A percentile compares a stretch with the other conserved stretches of the same genome.
These are phyloP conservation scores for Sebastes variabilis DNA, from an alignment of 2,797 vertebrate genomes.

Conservation along the genomic window DNA sequence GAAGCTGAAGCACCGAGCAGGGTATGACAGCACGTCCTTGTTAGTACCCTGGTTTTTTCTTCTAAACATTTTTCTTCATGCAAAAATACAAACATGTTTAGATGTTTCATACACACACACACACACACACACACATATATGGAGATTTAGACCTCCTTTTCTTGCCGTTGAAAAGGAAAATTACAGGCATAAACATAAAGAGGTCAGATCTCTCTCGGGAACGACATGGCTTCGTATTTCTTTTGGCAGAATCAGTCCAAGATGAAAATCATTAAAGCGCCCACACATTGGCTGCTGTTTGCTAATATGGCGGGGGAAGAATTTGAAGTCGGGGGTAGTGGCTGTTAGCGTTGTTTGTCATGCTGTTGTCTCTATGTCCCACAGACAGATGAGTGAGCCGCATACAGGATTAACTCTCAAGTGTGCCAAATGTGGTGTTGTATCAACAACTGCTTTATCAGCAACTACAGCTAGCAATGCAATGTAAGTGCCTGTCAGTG, in stretches of 20 bases:
- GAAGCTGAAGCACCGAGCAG: constrained; percentile 99
- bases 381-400: constrained; percentile 99
- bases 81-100: constrained; percentile 61
- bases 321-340: constrained; percentile 49
- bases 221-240: constrained; percentile 45
- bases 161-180: constrained; percentile 45
- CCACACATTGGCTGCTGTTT: constrained; percentile 61
- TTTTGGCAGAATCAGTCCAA: constrained; percentile 80
- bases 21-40: constrained; percentile 90
- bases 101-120: background rate
- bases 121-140: constrained; percentile 15
- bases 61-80: constrained; percentile 48
- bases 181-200: constrained; percentile 73
- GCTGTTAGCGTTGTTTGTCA: constrained; percentile 70
- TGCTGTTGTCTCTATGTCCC: constrained; percentile 84
- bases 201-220: constrained; percentile 73
- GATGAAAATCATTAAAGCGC: constrained; percentile 69
- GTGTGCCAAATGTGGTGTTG: constrained; percentile 99
- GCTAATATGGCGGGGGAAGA: constrained; percentile 52
- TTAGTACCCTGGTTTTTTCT: constrained; percentile 75
- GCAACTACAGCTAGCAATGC: constrained; percentile 99
- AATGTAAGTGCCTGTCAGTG: constrained; percentile 93
- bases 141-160: constrained; percentile 64
- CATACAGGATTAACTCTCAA: constrained; percentile 99
- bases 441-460: constrained; percentile 99